phyloP scores from a whole-genome alignment of 2,888 invertebrate genomes.

The Dryadula phaetusa region DNA sequence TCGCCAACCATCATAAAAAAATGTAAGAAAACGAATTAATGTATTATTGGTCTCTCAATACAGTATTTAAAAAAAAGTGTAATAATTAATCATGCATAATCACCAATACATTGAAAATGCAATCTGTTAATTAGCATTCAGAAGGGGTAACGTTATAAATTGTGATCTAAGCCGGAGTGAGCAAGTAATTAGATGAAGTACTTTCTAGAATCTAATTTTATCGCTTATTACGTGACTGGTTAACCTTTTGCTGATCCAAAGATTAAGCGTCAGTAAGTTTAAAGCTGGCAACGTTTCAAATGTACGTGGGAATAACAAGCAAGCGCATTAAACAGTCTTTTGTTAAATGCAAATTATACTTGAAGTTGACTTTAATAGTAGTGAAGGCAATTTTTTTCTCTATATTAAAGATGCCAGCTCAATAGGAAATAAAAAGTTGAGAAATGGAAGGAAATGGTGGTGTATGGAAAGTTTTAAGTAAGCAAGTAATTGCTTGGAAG shows the following conservation, averaged over 20 bases:
- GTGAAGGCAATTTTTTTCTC: background rate
- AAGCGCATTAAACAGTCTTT: slow-evolving; percentile 26
- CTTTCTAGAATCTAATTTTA: slow-evolving; percentile 16
- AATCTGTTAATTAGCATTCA: background rate
- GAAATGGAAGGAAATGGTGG: background rate
- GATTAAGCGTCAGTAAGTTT: slow-evolving; percentile 16
- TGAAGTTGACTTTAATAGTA: slow-evolving; percentile 22
- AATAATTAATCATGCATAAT: background rate
- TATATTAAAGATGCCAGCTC: slow-evolving; percentile 11
- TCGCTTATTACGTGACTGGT: slow-evolving; percentile 8
- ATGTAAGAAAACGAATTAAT: background rate
- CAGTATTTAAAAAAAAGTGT: background rate
- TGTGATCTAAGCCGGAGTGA: background rate
- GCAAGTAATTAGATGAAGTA: background rate
- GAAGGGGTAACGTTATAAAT: background rate
- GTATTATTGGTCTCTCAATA: too few relatives aligned
- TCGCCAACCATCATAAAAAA: too few relatives aligned
- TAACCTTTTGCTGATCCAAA: slow-evolving; percentile 24
- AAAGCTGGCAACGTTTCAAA: slow-evolving; percentile 25
- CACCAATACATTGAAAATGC: background rate
- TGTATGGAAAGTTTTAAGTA: slow-evolving; percentile 1
- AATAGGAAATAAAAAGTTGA: slow-evolving; percentile 1
- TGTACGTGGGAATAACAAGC: slow-evolving; percentile 26
- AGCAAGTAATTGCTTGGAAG: slow-evolving; percentile 3
- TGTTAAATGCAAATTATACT: slow-evolving; percentile 27